These are phyloP conservation scores for Caradrina kadenii DNA, from an alignment of 2,888 invertebrate species.

Conservation along the genomic window DNA sequence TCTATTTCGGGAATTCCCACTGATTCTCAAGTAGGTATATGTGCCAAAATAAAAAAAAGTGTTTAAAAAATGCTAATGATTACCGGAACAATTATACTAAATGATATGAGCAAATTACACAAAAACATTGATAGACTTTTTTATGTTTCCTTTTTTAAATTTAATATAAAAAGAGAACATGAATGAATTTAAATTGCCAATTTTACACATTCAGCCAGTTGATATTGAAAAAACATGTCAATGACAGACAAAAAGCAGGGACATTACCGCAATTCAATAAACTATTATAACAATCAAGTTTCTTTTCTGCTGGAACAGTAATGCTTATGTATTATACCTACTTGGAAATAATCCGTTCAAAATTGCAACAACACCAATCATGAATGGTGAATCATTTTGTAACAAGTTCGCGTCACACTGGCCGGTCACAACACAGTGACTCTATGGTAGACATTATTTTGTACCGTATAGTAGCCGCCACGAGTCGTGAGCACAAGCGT, in stretches of 20 bases:
- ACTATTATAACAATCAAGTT: neutral
- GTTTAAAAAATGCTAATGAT: too few species aligned
- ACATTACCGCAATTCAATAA: neutral
- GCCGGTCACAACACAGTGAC: neutral
- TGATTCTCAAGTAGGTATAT: neutral
- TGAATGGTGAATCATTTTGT: constrained; percentile 30
- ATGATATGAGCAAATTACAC: neutral
- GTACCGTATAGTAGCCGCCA: neutral
- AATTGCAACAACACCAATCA: constrained; percentile 2
- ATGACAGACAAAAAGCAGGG: neutral
- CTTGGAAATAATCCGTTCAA: constrained; percentile 1
- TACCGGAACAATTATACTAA: too few species aligned
- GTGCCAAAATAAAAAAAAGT: too few species aligned
- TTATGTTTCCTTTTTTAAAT: constrained; percentile 8
- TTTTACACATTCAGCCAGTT: neutral
- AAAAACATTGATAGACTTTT: neutral
- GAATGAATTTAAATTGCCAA: neutral
- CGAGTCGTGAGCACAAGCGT: too few species aligned
- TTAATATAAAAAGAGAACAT: neutral
- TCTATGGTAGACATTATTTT: neutral
- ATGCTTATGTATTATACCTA: neutral
- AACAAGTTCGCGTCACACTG: neutral
- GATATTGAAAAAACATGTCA: neutral
- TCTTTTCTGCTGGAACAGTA: neutral
- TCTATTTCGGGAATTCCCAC: constrained; percentile 3